A percentile compares a stretch with the other conserved stretches of the same genome.
Conservation (phyloP, 2,888 invertebrate genomes). For the Anthophora plumipes region DNA sequence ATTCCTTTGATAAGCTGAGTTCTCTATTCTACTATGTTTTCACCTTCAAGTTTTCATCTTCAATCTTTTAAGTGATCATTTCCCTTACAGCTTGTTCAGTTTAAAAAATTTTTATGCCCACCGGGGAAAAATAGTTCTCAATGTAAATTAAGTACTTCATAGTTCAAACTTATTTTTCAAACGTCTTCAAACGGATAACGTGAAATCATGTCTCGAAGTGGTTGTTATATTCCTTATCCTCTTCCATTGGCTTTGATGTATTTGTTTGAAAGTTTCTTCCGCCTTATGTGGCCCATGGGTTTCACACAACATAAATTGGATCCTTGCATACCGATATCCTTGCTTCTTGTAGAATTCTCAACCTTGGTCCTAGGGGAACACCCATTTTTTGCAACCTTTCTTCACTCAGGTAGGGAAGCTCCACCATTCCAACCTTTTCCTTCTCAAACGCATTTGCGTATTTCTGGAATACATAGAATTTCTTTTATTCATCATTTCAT, state of each 20-base stretch:
- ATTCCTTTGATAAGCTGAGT: too few species aligned
- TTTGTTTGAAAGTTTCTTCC: background rate
- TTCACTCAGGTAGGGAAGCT: slow-evolving; percentile 95
- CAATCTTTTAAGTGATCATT: too few species aligned
- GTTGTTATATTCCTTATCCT: background rate
- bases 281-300: background rate
- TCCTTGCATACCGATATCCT: slow-evolving; percentile 88
- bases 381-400: slow-evolving; percentile 94
- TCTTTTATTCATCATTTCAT: slow-evolving; percentile 1
- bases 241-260: background rate
- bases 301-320: slow-evolving; percentile 86
- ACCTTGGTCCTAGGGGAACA: slow-evolving; percentile 94
- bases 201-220: background rate
- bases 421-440: slow-evolving; percentile 95
- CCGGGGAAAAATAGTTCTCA: background rate
- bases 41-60: too few species aligned
- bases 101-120: too few species aligned
- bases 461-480: slow-evolving; percentile 87
- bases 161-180: background rate
- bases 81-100: too few species aligned
- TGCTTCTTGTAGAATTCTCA: slow-evolving; percentile 95
- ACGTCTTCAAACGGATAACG: background rate
- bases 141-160: background rate
- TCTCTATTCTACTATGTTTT: too few species aligned
- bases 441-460: slow-evolving; percentile 93